These are phyloP conservation scores for Aphrophora alni DNA, from an alignment of 2,888 invertebrate genomes.

Conservation along the genomic window DNA sequence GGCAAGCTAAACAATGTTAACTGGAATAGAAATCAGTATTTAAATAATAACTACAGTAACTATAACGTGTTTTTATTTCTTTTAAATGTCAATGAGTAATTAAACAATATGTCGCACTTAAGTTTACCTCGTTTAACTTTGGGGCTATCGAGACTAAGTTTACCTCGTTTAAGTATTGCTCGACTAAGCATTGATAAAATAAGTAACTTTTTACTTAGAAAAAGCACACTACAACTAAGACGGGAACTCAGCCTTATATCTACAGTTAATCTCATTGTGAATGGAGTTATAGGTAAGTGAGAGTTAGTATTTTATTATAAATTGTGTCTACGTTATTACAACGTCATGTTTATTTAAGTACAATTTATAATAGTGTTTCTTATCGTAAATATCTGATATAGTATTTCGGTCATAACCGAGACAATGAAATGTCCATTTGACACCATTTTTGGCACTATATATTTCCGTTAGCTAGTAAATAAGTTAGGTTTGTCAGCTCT, in stretches of 20 bases:
- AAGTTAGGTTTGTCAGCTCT: too few species aligned
- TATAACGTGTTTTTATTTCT: too few species aligned
- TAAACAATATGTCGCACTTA: neutral
- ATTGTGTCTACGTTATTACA: too few species aligned
- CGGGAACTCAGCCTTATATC: conserved; percentile 79
- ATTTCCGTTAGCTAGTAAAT: too few species aligned
- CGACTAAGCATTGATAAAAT: neutral
- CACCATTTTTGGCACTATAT: too few species aligned
- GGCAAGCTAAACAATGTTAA: neutral
- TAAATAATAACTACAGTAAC: neutral
- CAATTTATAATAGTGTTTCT: too few species aligned
- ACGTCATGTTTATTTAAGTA: too few species aligned
- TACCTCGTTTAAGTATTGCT: neutral
- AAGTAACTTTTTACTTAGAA: neutral
- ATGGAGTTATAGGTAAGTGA: conserved; percentile 80
- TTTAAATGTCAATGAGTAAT: too few species aligned
- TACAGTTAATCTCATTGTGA: conserved; percentile 80
- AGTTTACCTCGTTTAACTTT: neutral
- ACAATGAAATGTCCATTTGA: too few species aligned
- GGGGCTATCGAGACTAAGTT: neutral
- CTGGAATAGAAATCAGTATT: neutral
- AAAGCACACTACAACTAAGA: conserved; percentile 61
- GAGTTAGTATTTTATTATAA: neutral
- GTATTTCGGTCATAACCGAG: too few species aligned
- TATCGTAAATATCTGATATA: too few species aligned